Evolutionary conservation across 1,140 invertebrate species (phyloP).

Genomic region (Nebria ingens): DNA sequence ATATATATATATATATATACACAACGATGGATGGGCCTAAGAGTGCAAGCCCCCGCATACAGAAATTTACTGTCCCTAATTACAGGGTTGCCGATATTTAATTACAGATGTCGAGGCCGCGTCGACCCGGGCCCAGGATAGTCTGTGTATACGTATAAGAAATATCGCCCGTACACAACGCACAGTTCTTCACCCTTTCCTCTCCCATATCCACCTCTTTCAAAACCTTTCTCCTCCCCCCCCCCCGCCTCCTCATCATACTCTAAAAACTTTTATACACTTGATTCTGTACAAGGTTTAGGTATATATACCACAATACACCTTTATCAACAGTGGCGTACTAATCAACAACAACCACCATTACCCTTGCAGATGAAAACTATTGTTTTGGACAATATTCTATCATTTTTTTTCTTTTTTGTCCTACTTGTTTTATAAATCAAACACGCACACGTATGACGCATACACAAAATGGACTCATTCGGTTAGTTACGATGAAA

Average conservation of each 20-base stretch:
- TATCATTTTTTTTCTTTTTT: no score
- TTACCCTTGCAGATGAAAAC: no score
- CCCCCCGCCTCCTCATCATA: no score
- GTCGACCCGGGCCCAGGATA: slow-evolving; percentile 14
- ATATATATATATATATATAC: neutral
- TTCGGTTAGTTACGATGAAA: no score
- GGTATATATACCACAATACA: no score
- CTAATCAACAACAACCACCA: neutral
- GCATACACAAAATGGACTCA: no score
- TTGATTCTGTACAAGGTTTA: neutral
- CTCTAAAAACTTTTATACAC: neutral
- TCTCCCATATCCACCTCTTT: no score
- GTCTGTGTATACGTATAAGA: neutral
- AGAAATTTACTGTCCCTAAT: slow-evolving; percentile 39
- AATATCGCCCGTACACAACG: slow-evolving; percentile 1
- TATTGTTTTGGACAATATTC: no score
- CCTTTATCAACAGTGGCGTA: neutral
- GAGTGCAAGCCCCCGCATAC: slow-evolving; percentile 30
- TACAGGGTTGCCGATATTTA: slow-evolving; percentile 39
- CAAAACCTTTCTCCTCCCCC: no score
- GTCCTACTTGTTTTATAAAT: no score
- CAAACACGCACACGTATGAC: no score
- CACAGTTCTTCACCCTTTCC: neutral
- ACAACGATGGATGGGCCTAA: neutral
- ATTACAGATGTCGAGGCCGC: slow-evolving; percentile 34